Evolutionary conservation across 2,888 invertebrate genomes (phyloP).

Genomic region (Dendrolimus pini): DNA sequence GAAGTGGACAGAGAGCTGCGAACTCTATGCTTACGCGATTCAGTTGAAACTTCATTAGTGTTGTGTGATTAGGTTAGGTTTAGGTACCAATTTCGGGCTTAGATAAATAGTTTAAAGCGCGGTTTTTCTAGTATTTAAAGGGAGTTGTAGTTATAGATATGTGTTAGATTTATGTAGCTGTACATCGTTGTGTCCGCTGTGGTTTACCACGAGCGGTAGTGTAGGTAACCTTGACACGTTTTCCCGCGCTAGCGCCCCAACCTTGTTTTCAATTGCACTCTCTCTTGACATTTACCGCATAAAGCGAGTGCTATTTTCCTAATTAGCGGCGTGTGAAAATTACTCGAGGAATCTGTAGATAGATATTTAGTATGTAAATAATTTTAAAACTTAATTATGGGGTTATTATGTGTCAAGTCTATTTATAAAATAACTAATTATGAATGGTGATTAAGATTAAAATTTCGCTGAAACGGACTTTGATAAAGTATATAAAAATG

Average conservation of each 20-base stretch:
- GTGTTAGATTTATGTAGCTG: constrained; percentile 27
- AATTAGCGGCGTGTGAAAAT: constrained; percentile 31
- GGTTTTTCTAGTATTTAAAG: constrained; percentile 14
- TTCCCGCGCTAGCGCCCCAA: constrained; percentile 64
- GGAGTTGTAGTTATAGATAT: constrained; percentile 18
- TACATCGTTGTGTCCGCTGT: constrained; percentile 40
- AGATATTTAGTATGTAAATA: neutral
- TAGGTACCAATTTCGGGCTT: constrained; percentile 6
- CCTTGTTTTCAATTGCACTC: constrained; percentile 67
- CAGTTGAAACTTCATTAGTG: constrained; percentile 28
- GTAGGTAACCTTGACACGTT: constrained; percentile 68
- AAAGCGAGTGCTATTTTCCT: constrained; percentile 41
- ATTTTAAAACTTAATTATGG: neutral
- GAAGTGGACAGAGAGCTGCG: constrained; percentile 26
- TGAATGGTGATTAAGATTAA: constrained; percentile 5
- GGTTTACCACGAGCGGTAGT: constrained; percentile 49
- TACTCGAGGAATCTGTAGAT: neutral
- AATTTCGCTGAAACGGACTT: constrained; percentile 6
- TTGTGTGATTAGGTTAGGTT: constrained; percentile 41
- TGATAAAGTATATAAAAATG: constrained; percentile 27
- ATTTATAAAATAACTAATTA: constrained; percentile 2
- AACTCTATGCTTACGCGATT: constrained; percentile 22
- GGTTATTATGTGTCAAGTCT: constrained; percentile 1
- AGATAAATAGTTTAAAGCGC: constrained; percentile 7
- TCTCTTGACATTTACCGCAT: constrained; percentile 62